phyloP scores from a whole-genome alignment of 2,797 vertebrate genomes.

The Acipenser transmontanus region DNA sequence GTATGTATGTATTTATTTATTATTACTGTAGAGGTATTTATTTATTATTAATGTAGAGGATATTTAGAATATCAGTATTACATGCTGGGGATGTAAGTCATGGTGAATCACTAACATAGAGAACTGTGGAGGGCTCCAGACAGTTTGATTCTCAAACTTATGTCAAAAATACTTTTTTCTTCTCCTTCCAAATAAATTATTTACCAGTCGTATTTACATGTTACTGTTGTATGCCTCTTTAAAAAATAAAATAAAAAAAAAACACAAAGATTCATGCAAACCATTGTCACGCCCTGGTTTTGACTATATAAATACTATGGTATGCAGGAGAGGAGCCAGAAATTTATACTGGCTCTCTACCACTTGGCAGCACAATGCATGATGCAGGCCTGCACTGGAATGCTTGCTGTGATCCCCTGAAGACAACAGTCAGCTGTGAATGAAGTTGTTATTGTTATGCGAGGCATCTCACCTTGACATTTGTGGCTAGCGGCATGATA shows the following conservation, averaged over 20 bases:
- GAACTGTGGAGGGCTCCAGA: too few relatives aligned
- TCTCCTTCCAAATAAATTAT: too few relatives aligned
- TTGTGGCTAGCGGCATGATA: not conserved
- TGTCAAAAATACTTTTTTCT: too few relatives aligned
- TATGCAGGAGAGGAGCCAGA: slow-evolving; percentile 30
- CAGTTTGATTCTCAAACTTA: too few relatives aligned
- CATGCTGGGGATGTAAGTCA: too few relatives aligned
- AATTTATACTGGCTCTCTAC: slow-evolving; percentile 34
- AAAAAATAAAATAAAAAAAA: not conserved
- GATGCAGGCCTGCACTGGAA: slow-evolving; percentile 24
- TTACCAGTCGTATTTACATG: too few relatives aligned
- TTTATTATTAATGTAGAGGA: too few relatives aligned
- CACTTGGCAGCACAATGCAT: slow-evolving; percentile 36
- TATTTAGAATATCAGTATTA: too few relatives aligned
- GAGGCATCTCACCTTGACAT: not conserved
- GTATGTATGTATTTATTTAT: too few relatives aligned
- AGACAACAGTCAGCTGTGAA: slow-evolving; percentile 38
- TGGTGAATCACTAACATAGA: too few relatives aligned
- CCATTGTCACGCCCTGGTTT: not conserved
- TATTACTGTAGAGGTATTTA: too few relatives aligned
- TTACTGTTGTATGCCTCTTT: too few relatives aligned
- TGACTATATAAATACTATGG: slow-evolving; percentile 30
- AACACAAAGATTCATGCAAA: not conserved
- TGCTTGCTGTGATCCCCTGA: slow-evolving; percentile 30
- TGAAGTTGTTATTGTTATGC: slow-evolving; percentile 26